These are phyloP conservation scores for Synergus laeviventris DNA, from an alignment of 2,888 invertebrate genomes.

Conservation along the genomic window DNA sequence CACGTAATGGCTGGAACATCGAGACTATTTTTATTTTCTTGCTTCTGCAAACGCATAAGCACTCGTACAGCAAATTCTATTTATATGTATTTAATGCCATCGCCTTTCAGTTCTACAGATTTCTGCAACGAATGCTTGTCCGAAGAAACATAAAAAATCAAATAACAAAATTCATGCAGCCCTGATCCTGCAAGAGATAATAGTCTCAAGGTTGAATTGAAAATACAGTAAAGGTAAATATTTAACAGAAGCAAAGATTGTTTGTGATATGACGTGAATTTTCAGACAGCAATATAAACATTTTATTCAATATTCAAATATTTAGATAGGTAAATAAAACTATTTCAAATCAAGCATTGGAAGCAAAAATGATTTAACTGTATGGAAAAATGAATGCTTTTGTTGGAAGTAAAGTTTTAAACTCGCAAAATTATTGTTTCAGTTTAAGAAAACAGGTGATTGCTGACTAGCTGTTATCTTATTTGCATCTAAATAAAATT, in stretches of 20 bases:
- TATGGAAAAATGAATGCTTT: background rate
- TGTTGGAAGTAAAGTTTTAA: background rate
- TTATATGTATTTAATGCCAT: constrained; percentile 33
- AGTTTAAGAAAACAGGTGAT: constrained; percentile 1
- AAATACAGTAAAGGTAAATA: constrained; percentile 18
- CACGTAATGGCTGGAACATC: constrained; percentile 25
- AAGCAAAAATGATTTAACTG: background rate
- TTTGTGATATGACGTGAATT: background rate
- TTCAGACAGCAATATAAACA: background rate
- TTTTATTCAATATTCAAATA: background rate
- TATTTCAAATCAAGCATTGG: background rate
- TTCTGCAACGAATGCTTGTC: background rate
- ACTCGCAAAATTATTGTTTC: background rate
- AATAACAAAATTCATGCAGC: background rate
- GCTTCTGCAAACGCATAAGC: constrained; percentile 30
- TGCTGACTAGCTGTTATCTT: background rate
- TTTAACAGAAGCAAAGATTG: constrained; percentile 6
- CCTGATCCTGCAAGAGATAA: background rate
- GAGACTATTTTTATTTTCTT: constrained; percentile 34
- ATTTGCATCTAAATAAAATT: constrained; percentile 25
- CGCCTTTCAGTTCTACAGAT: constrained; percentile 23
- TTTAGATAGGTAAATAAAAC: too few species aligned
- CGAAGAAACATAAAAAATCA: background rate
- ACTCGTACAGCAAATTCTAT: constrained; percentile 28
- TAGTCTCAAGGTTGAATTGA: constrained; percentile 11